A percentile compares a stretch with the other conserved stretches of the same genome.
phyloP scores from a whole-genome alignment of 2,888 invertebrate species.

The Lymantria monacha region DNA sequence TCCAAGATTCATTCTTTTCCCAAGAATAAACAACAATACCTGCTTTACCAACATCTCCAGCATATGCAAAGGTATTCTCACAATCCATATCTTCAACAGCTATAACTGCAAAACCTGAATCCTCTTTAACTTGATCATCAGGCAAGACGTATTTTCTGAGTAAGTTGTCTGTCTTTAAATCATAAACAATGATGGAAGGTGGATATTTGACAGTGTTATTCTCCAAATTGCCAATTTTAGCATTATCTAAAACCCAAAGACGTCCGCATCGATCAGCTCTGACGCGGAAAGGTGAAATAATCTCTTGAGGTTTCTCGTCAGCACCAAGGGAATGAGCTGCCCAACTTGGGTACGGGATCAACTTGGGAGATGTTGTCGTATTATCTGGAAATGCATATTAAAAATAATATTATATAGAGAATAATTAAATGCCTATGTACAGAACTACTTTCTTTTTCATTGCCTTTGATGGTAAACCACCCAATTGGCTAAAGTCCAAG shows the following conservation, averaged over 20 bases:
- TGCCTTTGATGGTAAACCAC: no score
- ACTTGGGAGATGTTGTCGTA: constrained; percentile 84
- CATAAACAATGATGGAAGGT: constrained; percentile 86
- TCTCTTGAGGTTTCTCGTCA: constrained; percentile 81
- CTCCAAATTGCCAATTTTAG: constrained; percentile 83
- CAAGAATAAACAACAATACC: constrained; percentile 90
- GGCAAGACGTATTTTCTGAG: constrained; percentile 86
- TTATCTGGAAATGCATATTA: constrained; percentile 78
- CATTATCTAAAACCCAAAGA: constrained; percentile 91
- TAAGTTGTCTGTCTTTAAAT: constrained; percentile 86
- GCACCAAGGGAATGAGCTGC: constrained; percentile 85
- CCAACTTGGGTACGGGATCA: constrained; percentile 92
- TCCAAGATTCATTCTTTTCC: constrained; percentile 87
- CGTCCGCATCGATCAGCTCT: constrained; percentile 89
- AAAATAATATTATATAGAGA: not conserved
- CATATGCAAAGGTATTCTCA: constrained; percentile 87
- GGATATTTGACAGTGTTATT: constrained; percentile 75
- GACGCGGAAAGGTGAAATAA: constrained; percentile 88
- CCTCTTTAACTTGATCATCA: constrained; percentile 83
- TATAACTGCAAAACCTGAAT: constrained; percentile 88
- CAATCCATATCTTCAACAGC: constrained; percentile 89
- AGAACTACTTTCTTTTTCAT: no score
- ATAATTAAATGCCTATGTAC: no score
- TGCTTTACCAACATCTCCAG: constrained; percentile 86
- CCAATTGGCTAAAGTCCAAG: no score